Conservation (phyloP, 2,797 vertebrate species). For the Trachurus trachurus region DNA sequence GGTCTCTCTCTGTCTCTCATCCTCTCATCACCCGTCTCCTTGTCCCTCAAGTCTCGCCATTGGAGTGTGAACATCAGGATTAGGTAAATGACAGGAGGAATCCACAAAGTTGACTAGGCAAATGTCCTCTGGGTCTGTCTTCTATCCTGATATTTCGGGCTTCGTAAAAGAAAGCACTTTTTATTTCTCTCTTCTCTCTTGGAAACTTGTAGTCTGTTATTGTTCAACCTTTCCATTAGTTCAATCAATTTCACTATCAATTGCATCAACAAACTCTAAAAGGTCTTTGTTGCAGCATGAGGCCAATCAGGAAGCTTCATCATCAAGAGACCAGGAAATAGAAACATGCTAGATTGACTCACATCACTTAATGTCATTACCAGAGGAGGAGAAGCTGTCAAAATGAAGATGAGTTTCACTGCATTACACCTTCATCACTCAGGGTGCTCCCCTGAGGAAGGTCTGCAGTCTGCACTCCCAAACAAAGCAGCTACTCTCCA, state of each 20-base stretch:
- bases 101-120: slow-evolving; percentile 70
- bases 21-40: slow-evolving; percentile 73
- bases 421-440: slow-evolving; percentile 56
- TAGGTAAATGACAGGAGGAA: slow-evolving; percentile 80
- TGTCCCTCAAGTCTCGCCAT: slow-evolving; percentile 78
- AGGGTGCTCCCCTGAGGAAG: slow-evolving; percentile 51
- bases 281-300: slow-evolving; percentile 55
- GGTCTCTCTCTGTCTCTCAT: slow-evolving; percentile 75
- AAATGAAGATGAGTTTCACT: slow-evolving; percentile 73
- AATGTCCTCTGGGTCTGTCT: slow-evolving; percentile 73
- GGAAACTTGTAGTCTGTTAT: slow-evolving; percentile 45
- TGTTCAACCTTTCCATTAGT: slow-evolving; percentile 47
- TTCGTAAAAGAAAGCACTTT: slow-evolving; percentile 23
- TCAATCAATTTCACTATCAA: slow-evolving; percentile 50
- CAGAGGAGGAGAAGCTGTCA: slow-evolving; percentile 70
- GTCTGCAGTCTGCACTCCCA: slow-evolving; percentile 23
- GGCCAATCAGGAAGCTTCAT: slow-evolving; percentile 65
- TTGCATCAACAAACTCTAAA: slow-evolving; percentile 50
- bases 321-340: slow-evolving; percentile 66
- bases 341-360: slow-evolving; percentile 69
- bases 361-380: slow-evolving; percentile 80
- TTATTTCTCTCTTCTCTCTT: slow-evolving; percentile 6
- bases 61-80: slow-evolving; percentile 82
- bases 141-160: slow-evolving; percentile 41
- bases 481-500: slow-evolving; percentile 43